Evolutionary conservation across 92 coral and sea anemone genomes (phyloP).

Genomic region (Pocillopora grandis): DNA sequence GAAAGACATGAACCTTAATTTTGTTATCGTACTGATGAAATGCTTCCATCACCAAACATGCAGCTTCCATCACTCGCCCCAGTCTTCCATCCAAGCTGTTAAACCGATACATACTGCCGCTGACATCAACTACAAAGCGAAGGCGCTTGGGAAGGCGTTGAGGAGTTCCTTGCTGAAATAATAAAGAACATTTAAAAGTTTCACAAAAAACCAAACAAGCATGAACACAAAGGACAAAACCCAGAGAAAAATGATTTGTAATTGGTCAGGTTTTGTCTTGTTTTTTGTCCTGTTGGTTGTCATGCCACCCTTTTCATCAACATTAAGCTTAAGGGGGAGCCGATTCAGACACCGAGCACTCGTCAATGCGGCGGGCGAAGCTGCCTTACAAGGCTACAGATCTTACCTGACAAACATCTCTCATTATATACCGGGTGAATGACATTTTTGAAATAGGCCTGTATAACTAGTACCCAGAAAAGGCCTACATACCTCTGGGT

Average conservation of each 20-base stretch:
- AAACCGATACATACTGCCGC: conserved; percentile 99
- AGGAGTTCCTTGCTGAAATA: conserved; percentile 81
- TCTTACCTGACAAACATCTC: background rate
- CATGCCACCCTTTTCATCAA: no score
- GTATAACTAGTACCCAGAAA: no score
- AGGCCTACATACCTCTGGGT: conserved; percentile 70
- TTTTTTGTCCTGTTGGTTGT: no score
- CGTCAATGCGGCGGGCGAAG: no score
- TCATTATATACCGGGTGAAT: background rate
- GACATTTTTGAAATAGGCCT: background rate
- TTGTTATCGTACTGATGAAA: conserved; percentile 89
- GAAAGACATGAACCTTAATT: conserved; percentile 69
- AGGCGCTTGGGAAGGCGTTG: conserved; percentile 97
- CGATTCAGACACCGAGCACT: no score
- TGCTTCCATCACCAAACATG: conserved; percentile 97
- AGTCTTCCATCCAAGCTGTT: conserved; percentile 97
- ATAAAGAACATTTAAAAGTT: background rate
- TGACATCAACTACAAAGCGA: conserved; percentile 98
- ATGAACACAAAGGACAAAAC: background rate
- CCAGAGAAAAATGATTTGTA: background rate
- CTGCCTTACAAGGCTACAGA: no score
- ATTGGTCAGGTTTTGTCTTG: no score
- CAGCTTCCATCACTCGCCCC: conserved; percentile 96
- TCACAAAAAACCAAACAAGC: background rate
- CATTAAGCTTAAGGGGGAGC: no score